Evolutionary conservation across 2,888 invertebrate genomes (phyloP).

Genomic region (Aphelenchoides bicaudatus): DNA sequence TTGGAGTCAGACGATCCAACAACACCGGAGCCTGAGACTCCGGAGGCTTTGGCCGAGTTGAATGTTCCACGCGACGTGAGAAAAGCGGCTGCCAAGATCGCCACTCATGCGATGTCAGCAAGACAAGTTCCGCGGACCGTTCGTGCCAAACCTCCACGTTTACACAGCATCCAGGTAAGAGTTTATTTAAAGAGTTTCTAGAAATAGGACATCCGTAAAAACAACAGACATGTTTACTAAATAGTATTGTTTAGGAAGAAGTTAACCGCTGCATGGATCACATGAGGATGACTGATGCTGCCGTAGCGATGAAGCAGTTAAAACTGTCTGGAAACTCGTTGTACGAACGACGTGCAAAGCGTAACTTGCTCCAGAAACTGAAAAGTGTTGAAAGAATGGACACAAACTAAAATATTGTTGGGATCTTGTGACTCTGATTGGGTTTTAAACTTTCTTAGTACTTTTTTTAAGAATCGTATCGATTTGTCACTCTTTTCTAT

Average conservation of each 20-base stretch:
- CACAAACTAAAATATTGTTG: not conserved
- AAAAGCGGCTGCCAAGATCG: conserved; percentile 14
- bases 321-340: conserved; percentile 12
- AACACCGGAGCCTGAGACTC: conserved; percentile 18
- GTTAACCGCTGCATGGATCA: conserved; percentile 55
- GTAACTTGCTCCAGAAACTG: conserved; percentile 3
- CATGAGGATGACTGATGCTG: conserved; percentile 50
- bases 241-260: too few relatives aligned
- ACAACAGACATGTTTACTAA: too few relatives aligned
- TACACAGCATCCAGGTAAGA: conserved; percentile 51
- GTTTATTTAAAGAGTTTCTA: conserved; percentile 9
- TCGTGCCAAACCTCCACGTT: conserved; percentile 50
- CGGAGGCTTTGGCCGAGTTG: conserved; percentile 22
- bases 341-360: conserved; percentile 12
- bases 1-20: conserved; percentile 13
- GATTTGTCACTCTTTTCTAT: too few relatives aligned
- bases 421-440: too few relatives aligned
- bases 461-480: too few relatives aligned
- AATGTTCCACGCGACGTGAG: conserved; percentile 37
- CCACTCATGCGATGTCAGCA: conserved; percentile 10
- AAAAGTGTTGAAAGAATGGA: not conserved
- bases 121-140: conserved; percentile 19
- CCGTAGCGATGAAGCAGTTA: conserved; percentile 30
- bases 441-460: too few relatives aligned
- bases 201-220: not conserved